Base-by-base conservation (phyloP, 2,797 vertebrate genomes). In the Pangasius larnaudii region DNA sequence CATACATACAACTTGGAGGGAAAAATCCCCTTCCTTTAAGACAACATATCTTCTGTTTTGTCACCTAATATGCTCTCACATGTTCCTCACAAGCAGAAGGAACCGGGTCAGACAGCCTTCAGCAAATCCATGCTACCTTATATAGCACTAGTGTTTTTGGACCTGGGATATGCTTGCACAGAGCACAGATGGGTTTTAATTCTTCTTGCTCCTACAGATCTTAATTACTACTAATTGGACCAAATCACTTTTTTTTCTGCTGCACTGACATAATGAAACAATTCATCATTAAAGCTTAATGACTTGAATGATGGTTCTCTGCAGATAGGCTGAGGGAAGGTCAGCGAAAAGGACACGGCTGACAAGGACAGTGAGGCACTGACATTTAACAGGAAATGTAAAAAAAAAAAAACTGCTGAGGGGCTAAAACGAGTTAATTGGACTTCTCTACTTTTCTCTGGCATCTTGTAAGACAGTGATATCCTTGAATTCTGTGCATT, bases 211-310 rank as follows among this genome's bases (percentile, higher is more conserved):
- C 93, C 94, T 94, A 88, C 91, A 74, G 87, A 92, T 94, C 92
- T 95, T 96, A 96, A 96, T 95, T 95, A 96, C 94, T 91, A 90
- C 93, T 95, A 96, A 96, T 96, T 94, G 95, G 94, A 93, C 93
- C 88, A 5, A 91, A 93, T 95, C 92, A 91, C 93, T 92, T 91
- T 90, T 91, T 85, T 88, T 77, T 69, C 91, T 69, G 46, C 90
- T 89, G 42, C 85, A 69, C 88, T 83, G 91, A 93, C 92, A 94
- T 95, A 96, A 96, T 96, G 94, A 93, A 95, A 94, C 93, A 94
- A 95, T 96, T 95, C 94, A 96, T 96, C 95, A 95, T 95, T 95
- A 95, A 94, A 93, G 94, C 95, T 94, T 95, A 95, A 96, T 95
- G 95, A 96, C 95, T 93, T 95, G 92, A 95, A 94, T 93, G 89